Percentiles rank a stretch among this genome's conserved stretches.
phyloP scores from a whole-genome alignment of 2,797 vertebrate genomes.

The Sus cebifrons region DNA sequence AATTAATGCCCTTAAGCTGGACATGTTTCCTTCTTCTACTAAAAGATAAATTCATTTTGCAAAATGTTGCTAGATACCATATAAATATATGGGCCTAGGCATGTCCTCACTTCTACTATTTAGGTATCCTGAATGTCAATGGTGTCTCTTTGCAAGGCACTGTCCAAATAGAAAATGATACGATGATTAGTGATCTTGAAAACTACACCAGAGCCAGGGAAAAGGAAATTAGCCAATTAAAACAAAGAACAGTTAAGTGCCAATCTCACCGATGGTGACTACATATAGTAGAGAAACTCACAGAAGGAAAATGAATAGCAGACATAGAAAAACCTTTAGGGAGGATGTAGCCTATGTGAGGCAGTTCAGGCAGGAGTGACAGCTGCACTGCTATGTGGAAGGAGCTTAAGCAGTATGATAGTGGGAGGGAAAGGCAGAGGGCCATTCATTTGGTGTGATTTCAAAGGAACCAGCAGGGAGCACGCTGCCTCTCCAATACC shows the following conservation, averaged over 20 bases:
- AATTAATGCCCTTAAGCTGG: constrained; percentile 7
- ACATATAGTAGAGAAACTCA: not conserved
- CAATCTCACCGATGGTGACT: not conserved
- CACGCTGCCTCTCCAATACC: not conserved
- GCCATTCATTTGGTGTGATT: not conserved
- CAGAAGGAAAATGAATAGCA: not conserved
- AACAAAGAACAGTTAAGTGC: constrained; percentile 15
- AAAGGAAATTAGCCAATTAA: constrained; percentile 7
- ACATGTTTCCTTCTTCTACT: constrained; percentile 14
- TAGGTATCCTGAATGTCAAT: constrained; percentile 17
- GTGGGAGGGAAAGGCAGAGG: not conserved
- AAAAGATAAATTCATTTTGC: constrained; percentile 55
- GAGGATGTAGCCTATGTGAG: not conserved
- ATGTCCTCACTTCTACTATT: constrained; percentile 31
- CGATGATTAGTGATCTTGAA: constrained; percentile 45
- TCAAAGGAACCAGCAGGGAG: constrained; percentile 30
- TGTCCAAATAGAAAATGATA: constrained; percentile 43
- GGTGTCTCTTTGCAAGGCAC: constrained; percentile 12
- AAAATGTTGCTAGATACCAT: constrained; percentile 46
- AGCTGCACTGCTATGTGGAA: not conserved
- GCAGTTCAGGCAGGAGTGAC: not conserved
- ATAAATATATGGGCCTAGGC: not conserved
- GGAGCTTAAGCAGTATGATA: not conserved
- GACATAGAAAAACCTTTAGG: not conserved
- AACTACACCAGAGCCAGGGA: not conserved